These are phyloP conservation scores for Zosterops lateralis DNA, from an alignment of 2,113 vertebrate species.

Conservation along the genomic window DNA sequence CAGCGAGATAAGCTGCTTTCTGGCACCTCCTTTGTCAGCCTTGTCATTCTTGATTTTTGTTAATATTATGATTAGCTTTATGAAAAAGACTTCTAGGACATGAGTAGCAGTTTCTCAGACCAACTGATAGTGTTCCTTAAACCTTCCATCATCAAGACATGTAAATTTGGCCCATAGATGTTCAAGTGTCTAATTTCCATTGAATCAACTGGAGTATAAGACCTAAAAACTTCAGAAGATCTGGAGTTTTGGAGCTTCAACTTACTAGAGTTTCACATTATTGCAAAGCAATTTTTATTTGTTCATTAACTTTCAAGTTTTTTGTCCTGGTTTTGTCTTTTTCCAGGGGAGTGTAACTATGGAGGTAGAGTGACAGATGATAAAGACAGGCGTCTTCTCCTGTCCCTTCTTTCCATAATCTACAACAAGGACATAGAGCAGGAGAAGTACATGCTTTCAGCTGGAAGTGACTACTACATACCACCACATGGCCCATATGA, in stretches of 20 bases:
- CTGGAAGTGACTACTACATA: slow-evolving; percentile 80
- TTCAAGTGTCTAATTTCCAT: not conserved
- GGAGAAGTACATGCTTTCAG: slow-evolving; percentile 78
- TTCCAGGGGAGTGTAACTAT: slow-evolving; percentile 92
- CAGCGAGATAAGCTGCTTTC: not conserved
- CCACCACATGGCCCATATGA: slow-evolving; percentile 83
- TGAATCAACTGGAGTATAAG: not conserved
- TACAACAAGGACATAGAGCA: slow-evolving; percentile 83
- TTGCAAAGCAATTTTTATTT: not conserved
- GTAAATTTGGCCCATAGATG: not conserved
- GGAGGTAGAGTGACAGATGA: slow-evolving; percentile 94
- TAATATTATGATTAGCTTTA: not conserved
- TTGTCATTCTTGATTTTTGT: not conserved
- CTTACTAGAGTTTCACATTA: not conserved
- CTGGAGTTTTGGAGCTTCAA: not conserved
- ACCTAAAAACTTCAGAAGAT: not conserved
- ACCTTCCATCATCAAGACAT: not conserved
- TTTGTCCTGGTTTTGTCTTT: not conserved
- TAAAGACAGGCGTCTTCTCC: slow-evolving; percentile 89
- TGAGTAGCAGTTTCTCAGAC: not conserved
- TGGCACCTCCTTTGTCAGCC: not conserved
- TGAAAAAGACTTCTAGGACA: not conserved
- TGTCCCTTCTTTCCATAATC: slow-evolving; percentile 87
- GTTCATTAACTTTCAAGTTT: not conserved
- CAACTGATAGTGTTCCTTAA: not conserved